Evolutionary conservation across 1,140 invertebrate species (phyloP).

Genomic region (Teleogryllus occipitalis): DNA sequence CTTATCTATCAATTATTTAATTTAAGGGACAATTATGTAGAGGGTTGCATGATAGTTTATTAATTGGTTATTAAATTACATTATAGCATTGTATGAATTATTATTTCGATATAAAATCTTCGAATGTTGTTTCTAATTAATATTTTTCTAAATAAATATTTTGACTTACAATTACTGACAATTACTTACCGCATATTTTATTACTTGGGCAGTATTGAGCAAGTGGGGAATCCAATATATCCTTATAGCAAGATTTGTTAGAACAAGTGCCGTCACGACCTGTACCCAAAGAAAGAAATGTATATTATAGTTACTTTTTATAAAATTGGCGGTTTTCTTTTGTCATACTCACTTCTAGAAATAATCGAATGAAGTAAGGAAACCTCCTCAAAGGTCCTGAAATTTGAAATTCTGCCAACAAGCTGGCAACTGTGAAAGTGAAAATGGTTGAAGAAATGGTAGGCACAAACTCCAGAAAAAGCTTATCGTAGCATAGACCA

Average conservation of each 20-base stretch:
- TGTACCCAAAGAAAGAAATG: too few relatives aligned
- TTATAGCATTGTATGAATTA: too few relatives aligned
- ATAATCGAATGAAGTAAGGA: background rate
- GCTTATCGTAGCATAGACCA: background rate
- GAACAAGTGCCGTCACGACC: background rate
- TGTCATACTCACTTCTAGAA: background rate
- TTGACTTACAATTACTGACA: too few relatives aligned
- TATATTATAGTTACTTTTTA: too few relatives aligned
- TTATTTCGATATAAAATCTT: too few relatives aligned
- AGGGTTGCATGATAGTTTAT: too few relatives aligned
- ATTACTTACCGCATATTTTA: background rate
- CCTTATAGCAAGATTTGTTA: background rate
- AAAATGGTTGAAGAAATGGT: background rate
- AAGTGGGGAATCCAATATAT: background rate
- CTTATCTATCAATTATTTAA: too few relatives aligned
- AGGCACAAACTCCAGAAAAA: background rate
- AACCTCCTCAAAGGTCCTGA: background rate
- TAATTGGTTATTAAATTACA: too few relatives aligned
- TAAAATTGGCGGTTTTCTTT: too few relatives aligned
- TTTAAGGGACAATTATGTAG: too few relatives aligned
- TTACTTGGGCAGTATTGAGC: background rate
- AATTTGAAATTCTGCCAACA: background rate
- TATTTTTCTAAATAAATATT: background rate
- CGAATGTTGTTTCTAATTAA: background rate
- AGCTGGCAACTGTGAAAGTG: background rate